Conservation (phyloP, 2,888 invertebrate species). For the Lycia hirtaria region DNA sequence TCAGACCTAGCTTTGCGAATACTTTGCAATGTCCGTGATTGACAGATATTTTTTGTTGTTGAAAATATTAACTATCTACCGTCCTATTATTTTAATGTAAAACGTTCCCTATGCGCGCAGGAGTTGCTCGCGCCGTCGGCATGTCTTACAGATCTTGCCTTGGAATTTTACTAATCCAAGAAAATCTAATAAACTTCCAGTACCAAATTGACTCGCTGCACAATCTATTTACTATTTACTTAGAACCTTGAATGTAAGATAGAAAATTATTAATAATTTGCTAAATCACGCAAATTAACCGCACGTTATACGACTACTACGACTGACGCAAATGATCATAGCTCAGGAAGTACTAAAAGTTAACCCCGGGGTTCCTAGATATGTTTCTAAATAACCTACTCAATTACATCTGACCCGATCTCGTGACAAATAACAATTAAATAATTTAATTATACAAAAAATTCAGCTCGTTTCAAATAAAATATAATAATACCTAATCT, state of each 20-base stretch:
- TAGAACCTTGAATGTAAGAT: slow-evolving; percentile 22
- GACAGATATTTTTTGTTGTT: too few relatives aligned
- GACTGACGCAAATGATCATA: slow-evolving; percentile 33
- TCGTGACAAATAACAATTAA: slow-evolving; percentile 27
- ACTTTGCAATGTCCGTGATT: too few relatives aligned
- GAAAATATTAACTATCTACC: too few relatives aligned
- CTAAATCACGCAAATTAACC: slow-evolving; percentile 38
- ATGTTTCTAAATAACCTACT: slow-evolving; percentile 27
- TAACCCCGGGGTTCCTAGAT: slow-evolving; percentile 26
- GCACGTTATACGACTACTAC: slow-evolving; percentile 31
- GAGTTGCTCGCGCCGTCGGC: too few relatives aligned
- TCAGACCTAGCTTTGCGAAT: too few relatives aligned
- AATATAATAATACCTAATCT: neutral
- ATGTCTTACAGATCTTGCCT: too few relatives aligned
- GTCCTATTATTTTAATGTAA: too few relatives aligned
- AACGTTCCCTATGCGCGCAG: too few relatives aligned
- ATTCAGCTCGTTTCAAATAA: neutral
- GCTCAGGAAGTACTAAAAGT: slow-evolving; percentile 38
- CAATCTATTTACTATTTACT: slow-evolving; percentile 5
- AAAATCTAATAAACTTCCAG: neutral
- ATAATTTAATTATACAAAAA: slow-evolving; percentile 17
- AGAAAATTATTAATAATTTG: slow-evolving; percentile 26
- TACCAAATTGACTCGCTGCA: slow-evolving; percentile 1
- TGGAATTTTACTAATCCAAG: too few relatives aligned
- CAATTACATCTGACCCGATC: slow-evolving; percentile 28